Evolutionary conservation across 2,888 invertebrate species (phyloP).

Genomic region (Mythimna lalbum): DNA sequence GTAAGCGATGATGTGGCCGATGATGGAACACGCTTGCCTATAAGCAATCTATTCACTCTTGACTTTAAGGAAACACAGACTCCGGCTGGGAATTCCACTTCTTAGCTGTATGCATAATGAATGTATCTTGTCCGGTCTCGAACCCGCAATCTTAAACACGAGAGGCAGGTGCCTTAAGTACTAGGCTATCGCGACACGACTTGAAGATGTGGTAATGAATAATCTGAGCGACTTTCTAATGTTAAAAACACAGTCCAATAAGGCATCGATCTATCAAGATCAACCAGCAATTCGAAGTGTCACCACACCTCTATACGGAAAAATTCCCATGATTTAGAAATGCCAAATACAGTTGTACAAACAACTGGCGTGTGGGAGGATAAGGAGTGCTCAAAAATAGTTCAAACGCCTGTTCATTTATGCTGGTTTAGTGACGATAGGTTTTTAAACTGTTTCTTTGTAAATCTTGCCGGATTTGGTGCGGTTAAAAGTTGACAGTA

Average conservation of each 20-base stretch:
- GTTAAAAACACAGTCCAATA: neutral
- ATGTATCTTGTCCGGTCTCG: no score
- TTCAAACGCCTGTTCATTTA: constrained; percentile 43
- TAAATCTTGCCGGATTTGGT: constrained; percentile 5
- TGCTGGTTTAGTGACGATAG: constrained; percentile 33
- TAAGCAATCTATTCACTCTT: no score
- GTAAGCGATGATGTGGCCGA: no score
- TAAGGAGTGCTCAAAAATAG: constrained; percentile 48
- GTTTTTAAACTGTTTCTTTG: constrained; percentile 41
- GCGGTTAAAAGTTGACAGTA: neutral
- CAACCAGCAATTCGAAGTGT: constrained; percentile 17
- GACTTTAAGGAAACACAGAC: no score
- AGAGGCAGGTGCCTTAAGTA: no score
- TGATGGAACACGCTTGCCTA: no score
- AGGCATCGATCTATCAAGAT: constrained; percentile 23
- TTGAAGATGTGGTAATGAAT: neutral
- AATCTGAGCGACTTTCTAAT: constrained; percentile 11
- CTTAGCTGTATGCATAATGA: no score
- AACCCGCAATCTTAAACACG: no score
- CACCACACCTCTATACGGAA: constrained; percentile 29
- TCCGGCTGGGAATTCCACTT: no score
- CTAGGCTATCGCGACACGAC: no score
- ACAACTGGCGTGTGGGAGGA: constrained; percentile 51
- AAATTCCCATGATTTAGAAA: constrained; percentile 55
- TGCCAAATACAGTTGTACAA: constrained; percentile 63